These are phyloP conservation scores for Epirrhoe tristata DNA, from an alignment of 2,888 invertebrate species.

Conservation along the genomic window DNA sequence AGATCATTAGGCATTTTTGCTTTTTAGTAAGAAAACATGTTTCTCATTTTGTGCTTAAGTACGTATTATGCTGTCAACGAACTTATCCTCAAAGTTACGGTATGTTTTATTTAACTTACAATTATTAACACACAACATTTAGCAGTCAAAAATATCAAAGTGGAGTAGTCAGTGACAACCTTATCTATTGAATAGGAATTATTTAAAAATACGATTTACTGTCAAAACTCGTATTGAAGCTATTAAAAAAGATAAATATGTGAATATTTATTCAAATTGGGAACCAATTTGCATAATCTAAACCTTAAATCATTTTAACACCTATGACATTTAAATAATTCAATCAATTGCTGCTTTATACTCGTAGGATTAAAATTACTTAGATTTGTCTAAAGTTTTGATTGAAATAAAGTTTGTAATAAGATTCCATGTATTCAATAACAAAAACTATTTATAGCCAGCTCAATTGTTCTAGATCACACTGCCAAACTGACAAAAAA, in stretches of 20 bases:
- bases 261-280: constrained; percentile 11
- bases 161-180: neutral
- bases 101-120: neutral
- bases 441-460: too few species aligned
- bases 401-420: neutral
- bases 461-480: too few species aligned
- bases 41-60: too few species aligned
- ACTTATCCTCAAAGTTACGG: too few species aligned
- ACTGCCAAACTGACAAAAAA: too few species aligned
- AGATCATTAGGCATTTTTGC: neutral
- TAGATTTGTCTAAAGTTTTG: neutral
- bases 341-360: constrained; percentile 22
- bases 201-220: neutral
- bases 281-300: constrained; percentile 16
- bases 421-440: too few species aligned
- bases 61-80: too few species aligned
- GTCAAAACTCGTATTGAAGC: neutral
- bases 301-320: constrained; percentile 16
- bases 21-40: too few species aligned
- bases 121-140: neutral
- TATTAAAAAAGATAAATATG: neutral
- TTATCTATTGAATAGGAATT: neutral
- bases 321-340: constrained; percentile 20
- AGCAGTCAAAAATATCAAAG: neutral
- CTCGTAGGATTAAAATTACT: constrained; percentile 3